These are phyloP conservation scores for Oophaga sylvatica DNA, from an alignment of 2,797 vertebrate genomes.

Conservation along the genomic window DNA sequence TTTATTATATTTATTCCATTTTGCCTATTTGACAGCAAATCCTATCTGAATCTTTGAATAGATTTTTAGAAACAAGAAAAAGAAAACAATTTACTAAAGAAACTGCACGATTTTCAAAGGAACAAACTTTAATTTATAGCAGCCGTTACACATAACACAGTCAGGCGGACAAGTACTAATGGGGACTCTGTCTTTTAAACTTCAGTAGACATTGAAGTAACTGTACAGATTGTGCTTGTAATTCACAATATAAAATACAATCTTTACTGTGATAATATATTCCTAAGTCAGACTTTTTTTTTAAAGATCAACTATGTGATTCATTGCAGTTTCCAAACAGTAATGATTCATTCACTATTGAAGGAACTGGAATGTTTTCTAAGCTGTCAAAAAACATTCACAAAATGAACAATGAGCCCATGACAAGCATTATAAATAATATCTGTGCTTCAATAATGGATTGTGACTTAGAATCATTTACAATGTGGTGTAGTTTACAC, in stretches of 20 bases:
- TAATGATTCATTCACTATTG: constrained; percentile 10
- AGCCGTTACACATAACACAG: neutral
- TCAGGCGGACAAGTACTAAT: neutral
- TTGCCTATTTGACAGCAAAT: neutral
- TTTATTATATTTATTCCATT: neutral
- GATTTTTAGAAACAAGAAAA: neutral
- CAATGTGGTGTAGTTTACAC: neutral
- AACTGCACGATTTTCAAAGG: neutral
- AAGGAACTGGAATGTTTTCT: constrained; percentile 26
- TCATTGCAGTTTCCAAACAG: constrained; percentile 8
- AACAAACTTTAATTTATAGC: neutral
- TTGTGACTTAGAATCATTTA: neutral
- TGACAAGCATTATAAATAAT: constrained; percentile 29
- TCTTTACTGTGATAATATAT: neutral
- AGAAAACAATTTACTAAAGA: neutral
- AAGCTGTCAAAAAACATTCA: constrained; percentile 9
- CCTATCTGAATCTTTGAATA: neutral
- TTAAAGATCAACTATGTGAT: constrained; percentile 26
- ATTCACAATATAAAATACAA: constrained; percentile 12
- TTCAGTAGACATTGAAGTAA: neutral
- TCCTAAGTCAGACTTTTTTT: constrained; percentile 3
- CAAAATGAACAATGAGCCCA: constrained; percentile 1
- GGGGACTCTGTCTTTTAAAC: neutral
- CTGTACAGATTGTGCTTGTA: neutral
- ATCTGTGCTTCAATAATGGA: neutral